Evolutionary conservation across 2,797 vertebrate genomes (phyloP).

Genomic region (Danio aesculapii): DNA sequence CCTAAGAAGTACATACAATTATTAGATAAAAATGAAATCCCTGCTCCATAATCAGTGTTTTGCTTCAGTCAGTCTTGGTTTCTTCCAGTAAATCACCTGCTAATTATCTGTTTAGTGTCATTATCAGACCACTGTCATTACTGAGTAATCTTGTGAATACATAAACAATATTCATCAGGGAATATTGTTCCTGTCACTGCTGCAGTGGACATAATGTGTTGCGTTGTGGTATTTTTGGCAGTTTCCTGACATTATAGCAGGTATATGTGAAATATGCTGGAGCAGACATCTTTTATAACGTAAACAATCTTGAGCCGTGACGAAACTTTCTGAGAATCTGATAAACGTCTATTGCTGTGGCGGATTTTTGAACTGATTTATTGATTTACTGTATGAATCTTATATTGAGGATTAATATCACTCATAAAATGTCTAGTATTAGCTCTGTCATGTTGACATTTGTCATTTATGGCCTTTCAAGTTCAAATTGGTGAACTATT

Average conservation of each 20-base stretch:
- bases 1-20: neutral
- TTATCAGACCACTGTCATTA: conserved; percentile 19
- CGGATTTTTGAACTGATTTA: neutral
- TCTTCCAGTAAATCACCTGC: conserved; percentile 16
- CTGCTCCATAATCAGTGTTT: neutral
- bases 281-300: neutral
- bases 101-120: conserved; percentile 34
- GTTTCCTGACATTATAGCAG: conserved; percentile 35
- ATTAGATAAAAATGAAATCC: neutral
- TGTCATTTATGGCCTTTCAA: conserved; percentile 6
- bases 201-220: conserved; percentile 21
- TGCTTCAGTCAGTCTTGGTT: neutral
- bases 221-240: conserved; percentile 10
- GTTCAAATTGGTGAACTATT: conserved; percentile 18
- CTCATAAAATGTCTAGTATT: conserved; percentile 1
- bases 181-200: neutral
- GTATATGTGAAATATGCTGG: conserved; percentile 30
- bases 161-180: conserved; percentile 19
- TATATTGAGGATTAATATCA: neutral
- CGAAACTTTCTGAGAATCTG: neutral
- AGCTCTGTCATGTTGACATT: neutral
- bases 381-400: neutral
- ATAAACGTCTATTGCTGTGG: neutral
- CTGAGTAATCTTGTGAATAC: conserved; percentile 10
- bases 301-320: conserved; percentile 6